Conservation (phyloP, 2,113 vertebrate species). For the Hyperopisus bebe region DNA sequence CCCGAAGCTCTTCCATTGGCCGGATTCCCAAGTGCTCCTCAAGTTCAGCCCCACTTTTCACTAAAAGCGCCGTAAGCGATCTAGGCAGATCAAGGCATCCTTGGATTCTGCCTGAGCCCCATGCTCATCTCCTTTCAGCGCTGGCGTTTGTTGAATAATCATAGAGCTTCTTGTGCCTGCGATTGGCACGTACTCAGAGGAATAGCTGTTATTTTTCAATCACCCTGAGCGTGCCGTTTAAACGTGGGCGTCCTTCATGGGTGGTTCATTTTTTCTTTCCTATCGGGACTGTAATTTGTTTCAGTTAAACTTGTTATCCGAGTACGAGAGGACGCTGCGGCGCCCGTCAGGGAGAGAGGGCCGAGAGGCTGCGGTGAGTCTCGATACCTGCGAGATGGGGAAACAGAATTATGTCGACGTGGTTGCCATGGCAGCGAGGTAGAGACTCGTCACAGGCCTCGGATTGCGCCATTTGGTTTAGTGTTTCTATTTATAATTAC, state of each 20-base stretch:
- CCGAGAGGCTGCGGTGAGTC: slow-evolving; percentile 46
- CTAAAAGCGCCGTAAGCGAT: slow-evolving; percentile 49
- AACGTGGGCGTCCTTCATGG: background rate
- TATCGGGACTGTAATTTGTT: background rate
- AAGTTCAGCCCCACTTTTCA: slow-evolving; percentile 31
- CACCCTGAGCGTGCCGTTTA: background rate
- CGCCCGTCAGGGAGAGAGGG: slow-evolving; percentile 53
- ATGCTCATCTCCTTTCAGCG: slow-evolving; percentile 48
- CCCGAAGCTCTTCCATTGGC: slow-evolving; percentile 43
- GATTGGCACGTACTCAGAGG: background rate
- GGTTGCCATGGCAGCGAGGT: slow-evolving; percentile 69
- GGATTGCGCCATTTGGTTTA: slow-evolving; percentile 69
- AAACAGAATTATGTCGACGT: slow-evolving; percentile 62
- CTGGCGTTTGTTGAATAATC: slow-evolving; percentile 54
- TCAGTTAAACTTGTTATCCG: slow-evolving; percentile 5
- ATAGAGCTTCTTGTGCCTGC: background rate
- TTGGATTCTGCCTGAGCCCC: slow-evolving; percentile 38
- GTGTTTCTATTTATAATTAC: slow-evolving; percentile 70
- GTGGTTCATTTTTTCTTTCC: background rate
- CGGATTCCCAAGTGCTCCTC: slow-evolving; percentile 45
- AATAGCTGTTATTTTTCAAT: background rate
- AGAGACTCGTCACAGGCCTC: slow-evolving; percentile 63
- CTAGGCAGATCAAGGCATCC: slow-evolving; percentile 52
- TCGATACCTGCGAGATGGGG: slow-evolving; percentile 61
- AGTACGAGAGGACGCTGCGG: slow-evolving; percentile 56